Percentiles rank a stretch among this genome's conserved stretches.
Conservation (phyloP, 1,140 invertebrate species). For the Arctopsyche grandis region DNA sequence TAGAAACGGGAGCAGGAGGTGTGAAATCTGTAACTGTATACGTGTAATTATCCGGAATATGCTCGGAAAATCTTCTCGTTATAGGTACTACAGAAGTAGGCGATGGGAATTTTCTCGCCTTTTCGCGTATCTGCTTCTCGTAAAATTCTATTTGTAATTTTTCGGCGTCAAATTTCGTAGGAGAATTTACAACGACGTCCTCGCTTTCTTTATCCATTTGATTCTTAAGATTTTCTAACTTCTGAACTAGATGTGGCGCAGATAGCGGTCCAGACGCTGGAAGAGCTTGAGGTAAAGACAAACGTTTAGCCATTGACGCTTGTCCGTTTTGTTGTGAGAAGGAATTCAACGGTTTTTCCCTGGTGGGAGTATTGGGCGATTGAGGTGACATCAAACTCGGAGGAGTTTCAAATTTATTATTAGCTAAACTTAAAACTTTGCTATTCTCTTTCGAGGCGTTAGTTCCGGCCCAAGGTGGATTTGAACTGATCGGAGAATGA, state of each 20-base stretch:
- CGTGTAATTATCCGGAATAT: conserved; percentile 54
- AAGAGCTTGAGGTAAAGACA: conserved; percentile 56
- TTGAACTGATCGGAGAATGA: conserved; percentile 50
- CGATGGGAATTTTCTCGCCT: conserved; percentile 56
- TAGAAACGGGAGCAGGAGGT: conserved; percentile 58
- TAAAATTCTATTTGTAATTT: conserved; percentile 66
- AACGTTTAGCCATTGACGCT: conserved; percentile 22
- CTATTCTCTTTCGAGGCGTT: conserved; percentile 57
- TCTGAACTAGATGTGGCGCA: conserved; percentile 63
- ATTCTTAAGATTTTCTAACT: conserved; percentile 58
- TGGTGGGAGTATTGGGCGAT: conserved; percentile 49
- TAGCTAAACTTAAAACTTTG: conserved; percentile 59
- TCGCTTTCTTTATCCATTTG: conserved; percentile 43
- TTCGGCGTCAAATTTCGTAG: conserved; percentile 61
- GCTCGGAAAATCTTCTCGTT: conserved; percentile 52
- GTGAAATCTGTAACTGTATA: conserved; percentile 64
- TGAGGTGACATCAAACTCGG: conserved; percentile 36
- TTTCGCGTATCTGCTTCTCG: conserved; percentile 63
- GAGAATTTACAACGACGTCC: neutral
- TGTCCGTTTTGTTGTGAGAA: conserved; percentile 43
- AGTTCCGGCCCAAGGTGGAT: conserved; percentile 58
- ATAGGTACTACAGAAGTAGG: conserved; percentile 55
- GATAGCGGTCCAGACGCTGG: conserved; percentile 61
- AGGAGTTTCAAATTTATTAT: conserved; percentile 64
- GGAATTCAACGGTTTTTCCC: conserved; percentile 50